phyloP scores from a whole-genome alignment of 2,888 invertebrate species.

The Melanchra persicariae region DNA sequence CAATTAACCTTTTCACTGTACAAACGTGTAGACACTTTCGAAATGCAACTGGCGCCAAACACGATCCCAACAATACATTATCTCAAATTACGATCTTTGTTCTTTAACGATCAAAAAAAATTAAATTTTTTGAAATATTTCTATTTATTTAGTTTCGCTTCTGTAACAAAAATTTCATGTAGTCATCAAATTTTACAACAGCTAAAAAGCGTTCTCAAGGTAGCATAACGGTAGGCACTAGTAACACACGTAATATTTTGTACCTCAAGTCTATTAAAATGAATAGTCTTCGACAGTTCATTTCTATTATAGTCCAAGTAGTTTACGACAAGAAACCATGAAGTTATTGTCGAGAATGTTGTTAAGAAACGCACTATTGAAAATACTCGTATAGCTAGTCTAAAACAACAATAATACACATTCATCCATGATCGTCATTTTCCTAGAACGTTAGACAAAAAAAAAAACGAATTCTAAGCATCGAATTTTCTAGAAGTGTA shows the following conservation, averaged over 20 bases:
- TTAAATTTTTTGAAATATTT: too few species aligned
- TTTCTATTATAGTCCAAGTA: constrained; percentile 26
- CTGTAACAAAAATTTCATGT: constrained; percentile 3
- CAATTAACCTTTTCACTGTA: constrained; percentile 30
- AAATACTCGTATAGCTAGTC: background rate
- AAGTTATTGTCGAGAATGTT: background rate
- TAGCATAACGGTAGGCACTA: background rate
- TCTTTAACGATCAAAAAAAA: too few species aligned
- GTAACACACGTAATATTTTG: constrained; percentile 7
- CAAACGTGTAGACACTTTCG: background rate
- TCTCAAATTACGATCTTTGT: too few species aligned
- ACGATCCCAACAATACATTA: background rate
- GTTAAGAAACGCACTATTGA: background rate
- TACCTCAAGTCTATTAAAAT: constrained; percentile 16
- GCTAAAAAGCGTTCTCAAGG: constrained; percentile 8
- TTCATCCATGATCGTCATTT: background rate
- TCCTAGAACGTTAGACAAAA: constrained; percentile 12
- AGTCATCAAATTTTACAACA: constrained; percentile 20
- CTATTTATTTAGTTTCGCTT: too few species aligned
- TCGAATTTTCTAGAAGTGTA: constrained; percentile 27
- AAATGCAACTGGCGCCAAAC: constrained; percentile 10
- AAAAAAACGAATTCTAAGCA: constrained; percentile 33
- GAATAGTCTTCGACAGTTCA: constrained; percentile 18
- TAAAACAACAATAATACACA: background rate
- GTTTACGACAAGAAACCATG: constrained; percentile 15